phyloP scores from a whole-genome alignment of 2,888 invertebrate species.

The Teleogryllus oceanicus region DNA sequence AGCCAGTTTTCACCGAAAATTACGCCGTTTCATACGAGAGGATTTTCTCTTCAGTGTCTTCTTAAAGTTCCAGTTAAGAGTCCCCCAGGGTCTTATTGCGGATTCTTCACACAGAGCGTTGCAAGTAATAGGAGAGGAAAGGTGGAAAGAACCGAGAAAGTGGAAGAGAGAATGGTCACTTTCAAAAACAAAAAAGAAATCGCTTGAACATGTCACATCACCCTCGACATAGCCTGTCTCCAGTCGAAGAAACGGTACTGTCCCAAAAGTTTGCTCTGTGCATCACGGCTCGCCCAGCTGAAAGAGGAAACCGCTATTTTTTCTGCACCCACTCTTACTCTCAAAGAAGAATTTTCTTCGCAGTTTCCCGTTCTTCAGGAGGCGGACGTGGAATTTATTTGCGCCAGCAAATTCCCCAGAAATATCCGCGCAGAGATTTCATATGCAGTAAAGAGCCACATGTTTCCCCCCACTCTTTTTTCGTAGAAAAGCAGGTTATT shows the following conservation, averaged over 20 bases:
- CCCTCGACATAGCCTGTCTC: no score
- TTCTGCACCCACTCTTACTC: background rate
- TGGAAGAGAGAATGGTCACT: no score
- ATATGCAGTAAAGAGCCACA: slow-evolving; percentile 8
- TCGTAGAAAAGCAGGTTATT: background rate
- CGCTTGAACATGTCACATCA: no score
- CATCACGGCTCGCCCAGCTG: background rate
- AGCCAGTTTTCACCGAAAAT: no score
- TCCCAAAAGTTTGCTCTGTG: background rate
- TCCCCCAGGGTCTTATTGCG: no score
- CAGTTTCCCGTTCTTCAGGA: background rate
- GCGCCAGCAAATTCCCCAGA: background rate
- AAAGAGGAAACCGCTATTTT: background rate
- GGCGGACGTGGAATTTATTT: background rate
- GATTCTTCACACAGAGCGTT: no score
- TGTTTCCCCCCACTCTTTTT: background rate
- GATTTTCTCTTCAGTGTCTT: no score
- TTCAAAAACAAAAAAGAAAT: no score
- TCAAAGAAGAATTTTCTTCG: background rate
- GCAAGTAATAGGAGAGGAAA: no score
- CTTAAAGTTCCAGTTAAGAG: no score
- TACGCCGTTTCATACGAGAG: no score
- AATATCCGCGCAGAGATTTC: background rate
- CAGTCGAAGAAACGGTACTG: background rate
- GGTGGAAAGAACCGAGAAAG: no score